phyloP scores from a whole-genome alignment of 2,888 invertebrate genomes.

The Erebia palarica region DNA sequence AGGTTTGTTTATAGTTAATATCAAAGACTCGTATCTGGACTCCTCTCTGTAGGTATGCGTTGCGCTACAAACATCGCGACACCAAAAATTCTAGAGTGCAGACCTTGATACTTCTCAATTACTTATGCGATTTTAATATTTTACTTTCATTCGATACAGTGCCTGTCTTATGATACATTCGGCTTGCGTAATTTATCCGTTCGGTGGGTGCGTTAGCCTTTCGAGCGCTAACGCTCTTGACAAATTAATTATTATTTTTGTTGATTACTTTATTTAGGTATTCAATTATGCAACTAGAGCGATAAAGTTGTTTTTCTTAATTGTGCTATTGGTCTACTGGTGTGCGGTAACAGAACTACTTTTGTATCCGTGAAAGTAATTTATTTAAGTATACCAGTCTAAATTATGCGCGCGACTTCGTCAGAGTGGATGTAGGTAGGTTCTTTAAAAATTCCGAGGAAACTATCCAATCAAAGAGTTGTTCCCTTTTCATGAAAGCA shows the following conservation, averaged over 20 bases:
- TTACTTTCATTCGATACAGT: constrained; percentile 27
- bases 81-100: not conserved
- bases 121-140: constrained; percentile 20
- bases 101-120: constrained; percentile 19
- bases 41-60: too few species aligned
- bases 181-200: constrained; percentile 18
- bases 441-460: too few species aligned
- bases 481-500: too few species aligned
- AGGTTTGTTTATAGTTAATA: too few species aligned
- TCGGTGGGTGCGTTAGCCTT: constrained; percentile 1
- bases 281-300: not conserved
- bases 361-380: constrained; percentile 1
- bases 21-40: too few species aligned
- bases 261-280: constrained; percentile 2
- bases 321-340: not conserved
- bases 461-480: too few species aligned
- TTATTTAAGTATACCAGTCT: too few species aligned
- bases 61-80: not conserved
- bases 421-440: too few species aligned
- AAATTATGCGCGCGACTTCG: too few species aligned
- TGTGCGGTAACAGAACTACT: not conserved
- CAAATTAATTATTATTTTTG: constrained; percentile 12
- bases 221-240: not conserved
- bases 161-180: constrained; percentile 19
- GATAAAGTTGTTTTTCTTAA: not conserved